phyloP scores from a whole-genome alignment of 2,888 invertebrate species.

The Drosophila emarginata region DNA sequence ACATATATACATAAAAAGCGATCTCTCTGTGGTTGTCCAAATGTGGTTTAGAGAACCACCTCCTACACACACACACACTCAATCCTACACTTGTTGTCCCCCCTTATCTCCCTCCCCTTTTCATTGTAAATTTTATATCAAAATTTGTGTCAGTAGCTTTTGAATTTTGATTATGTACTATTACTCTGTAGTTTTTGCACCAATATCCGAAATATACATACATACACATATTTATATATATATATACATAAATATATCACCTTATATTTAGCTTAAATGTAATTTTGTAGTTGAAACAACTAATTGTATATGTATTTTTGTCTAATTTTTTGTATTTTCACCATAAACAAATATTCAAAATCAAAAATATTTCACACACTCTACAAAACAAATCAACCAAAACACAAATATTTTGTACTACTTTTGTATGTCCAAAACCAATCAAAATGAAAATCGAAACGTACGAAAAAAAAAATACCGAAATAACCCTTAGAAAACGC shows the following conservation, averaged over 20 bases:
- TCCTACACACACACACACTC: slow-evolving; percentile 2
- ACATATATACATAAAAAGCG: too few relatives aligned
- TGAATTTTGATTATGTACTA: slow-evolving; percentile 37
- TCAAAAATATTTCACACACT: slow-evolving; percentile 64
- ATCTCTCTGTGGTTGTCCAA: slow-evolving; percentile 27
- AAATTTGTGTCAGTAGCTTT: slow-evolving; percentile 52
- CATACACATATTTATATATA: slow-evolving; percentile 15
- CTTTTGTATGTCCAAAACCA: slow-evolving; percentile 46
- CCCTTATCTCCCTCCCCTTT: too few relatives aligned
- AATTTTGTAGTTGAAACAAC: slow-evolving; percentile 78
- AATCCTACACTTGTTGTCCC: not conserved
- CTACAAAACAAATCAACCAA: slow-evolving; percentile 52
- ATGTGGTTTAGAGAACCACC: not conserved
- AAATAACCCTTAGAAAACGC: slow-evolving; percentile 87
- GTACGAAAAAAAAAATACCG: slow-evolving; percentile 36
- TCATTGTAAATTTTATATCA: slow-evolving; percentile 44
- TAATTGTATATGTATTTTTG: slow-evolving; percentile 81
- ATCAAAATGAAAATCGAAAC: slow-evolving; percentile 37
- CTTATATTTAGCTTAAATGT: slow-evolving; percentile 52
- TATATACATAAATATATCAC: slow-evolving; percentile 26
- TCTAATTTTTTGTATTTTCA: slow-evolving; percentile 80
- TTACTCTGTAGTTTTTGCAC: slow-evolving; percentile 51
- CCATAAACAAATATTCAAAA: slow-evolving; percentile 41
- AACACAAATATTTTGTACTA: slow-evolving; percentile 52
- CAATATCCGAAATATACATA: slow-evolving; percentile 27